Conservation (phyloP, 2,888 invertebrate genomes). For the Oxystoma pomonae region DNA sequence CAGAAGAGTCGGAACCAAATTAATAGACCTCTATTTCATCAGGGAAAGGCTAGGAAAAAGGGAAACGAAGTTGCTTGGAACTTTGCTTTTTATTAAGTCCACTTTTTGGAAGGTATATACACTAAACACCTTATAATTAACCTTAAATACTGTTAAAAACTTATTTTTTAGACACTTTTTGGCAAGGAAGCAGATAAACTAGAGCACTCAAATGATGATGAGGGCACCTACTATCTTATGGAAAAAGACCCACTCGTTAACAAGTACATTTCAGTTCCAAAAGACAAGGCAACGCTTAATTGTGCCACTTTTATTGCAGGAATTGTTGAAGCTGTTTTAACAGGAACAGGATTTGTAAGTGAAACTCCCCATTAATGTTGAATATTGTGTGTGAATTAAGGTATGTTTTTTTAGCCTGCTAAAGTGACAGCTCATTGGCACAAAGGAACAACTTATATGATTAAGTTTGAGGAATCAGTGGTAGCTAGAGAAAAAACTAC, state of each 20-base stretch:
- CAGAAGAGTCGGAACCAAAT: constrained; percentile 87
- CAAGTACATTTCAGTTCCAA: constrained; percentile 94
- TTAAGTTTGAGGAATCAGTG: constrained; percentile 93
- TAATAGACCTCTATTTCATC: constrained; percentile 91
- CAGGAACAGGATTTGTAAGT: constrained; percentile 93
- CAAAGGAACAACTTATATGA: constrained; percentile 98
- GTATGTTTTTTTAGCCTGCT: constrained; percentile 74
- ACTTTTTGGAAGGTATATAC: constrained; percentile 87
- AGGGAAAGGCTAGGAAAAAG: constrained; percentile 91
- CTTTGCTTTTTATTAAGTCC: constrained; percentile 92
- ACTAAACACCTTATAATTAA: not conserved
- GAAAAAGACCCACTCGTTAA: constrained; percentile 97
- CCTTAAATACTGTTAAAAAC: constrained; percentile 2
- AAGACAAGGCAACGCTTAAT: constrained; percentile 95
- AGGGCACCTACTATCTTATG: constrained; percentile 95
- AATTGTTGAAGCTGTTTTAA: constrained; percentile 93
- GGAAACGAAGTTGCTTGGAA: constrained; percentile 91
- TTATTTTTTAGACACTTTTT: constrained; percentile 85
- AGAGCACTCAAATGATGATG: constrained; percentile 98
- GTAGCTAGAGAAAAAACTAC: constrained; percentile 86
- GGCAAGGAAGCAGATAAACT: constrained; percentile 98
- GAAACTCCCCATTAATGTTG: constrained; percentile 1
- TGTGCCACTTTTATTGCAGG: constrained; percentile 99
- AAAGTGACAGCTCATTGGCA: constrained; percentile 99
- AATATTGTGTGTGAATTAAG: not conserved